Base-by-base conservation (phyloP, 2,797 vertebrate species). In the Microctenopoma steveboyesi region DNA sequence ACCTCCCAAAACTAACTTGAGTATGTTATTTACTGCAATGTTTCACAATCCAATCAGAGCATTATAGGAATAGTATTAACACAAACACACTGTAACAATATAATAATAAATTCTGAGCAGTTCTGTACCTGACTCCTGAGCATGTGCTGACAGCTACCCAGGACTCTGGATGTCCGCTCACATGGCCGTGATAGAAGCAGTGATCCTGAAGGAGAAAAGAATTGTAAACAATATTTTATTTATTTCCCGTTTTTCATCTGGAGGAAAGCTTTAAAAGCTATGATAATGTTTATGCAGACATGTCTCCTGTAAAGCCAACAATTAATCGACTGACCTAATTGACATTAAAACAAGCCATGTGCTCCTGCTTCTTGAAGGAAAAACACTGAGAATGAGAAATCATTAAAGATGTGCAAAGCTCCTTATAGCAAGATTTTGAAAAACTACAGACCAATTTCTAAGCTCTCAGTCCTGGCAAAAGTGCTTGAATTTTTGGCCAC, bases 141-240 rank as follows among this genome's bases (percentile, higher is more conserved):
- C 94, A 95, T 22, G 92, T 93, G 88, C 93, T 94, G 84, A 95
- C 72, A 67, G 92, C 94, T 1, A 94, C 91, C 93, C 93, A 94
- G 66, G 94, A 95, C 60, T 91, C 87, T 9, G 82, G 73, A 74
- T 93, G 89, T 79, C 88, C 92, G 65, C 73, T 85, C 3, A 95
- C 93, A 68, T 59, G 83, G 59, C 94, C 94, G 2, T 95, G 94
- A 87, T 95, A 95, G 86, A 94, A 95, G 82, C 94, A 95, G 84
- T 95, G 94, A 79, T 93, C 90, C 94, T 95, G 76, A 55, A 84
- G 83, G 48, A 83, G 12, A 83, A 63, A 73, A 25, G 7, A 57
- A 30, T 0, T 8, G n/a, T n/a, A 39, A 81, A 76, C 66, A 71
- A 71, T 80, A 65, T n/a, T 45, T 61, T 18, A 18, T 18, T 18